A percentile compares a stretch with the other conserved stretches of the same genome.
Evolutionary conservation across 2,888 invertebrate species (phyloP).

Genomic region (Ligdia adustata): DNA sequence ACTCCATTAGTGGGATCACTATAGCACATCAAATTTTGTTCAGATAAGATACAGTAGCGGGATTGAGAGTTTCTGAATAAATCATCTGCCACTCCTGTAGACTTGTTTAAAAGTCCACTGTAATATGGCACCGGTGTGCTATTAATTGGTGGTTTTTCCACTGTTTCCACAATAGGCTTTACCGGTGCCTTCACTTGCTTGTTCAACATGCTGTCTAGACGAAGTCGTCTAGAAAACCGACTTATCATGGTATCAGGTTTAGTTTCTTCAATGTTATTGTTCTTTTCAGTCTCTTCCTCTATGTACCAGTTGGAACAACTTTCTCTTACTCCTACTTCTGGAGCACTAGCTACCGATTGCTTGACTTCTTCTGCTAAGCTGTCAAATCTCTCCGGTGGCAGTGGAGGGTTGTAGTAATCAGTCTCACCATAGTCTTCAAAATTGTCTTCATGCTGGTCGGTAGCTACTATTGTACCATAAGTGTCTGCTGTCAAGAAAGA

Average conservation of each 20-base stretch:
- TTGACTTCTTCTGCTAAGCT: conserved; percentile 64
- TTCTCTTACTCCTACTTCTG: conserved; percentile 52
- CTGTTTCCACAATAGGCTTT: conserved; percentile 51
- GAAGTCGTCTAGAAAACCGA: conserved; percentile 72
- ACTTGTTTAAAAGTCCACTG: conserved; percentile 85
- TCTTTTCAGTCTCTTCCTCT: conserved; percentile 41
- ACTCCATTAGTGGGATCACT: conserved; percentile 88
- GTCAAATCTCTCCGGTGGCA: conserved; percentile 86
- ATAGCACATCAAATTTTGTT: conserved; percentile 89
- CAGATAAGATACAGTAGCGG: conserved; percentile 88
- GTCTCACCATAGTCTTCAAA: conserved; percentile 64
- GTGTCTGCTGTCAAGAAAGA: conserved; percentile 88
- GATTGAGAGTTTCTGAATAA: conserved; percentile 90
- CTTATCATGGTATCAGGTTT: conserved; percentile 65
- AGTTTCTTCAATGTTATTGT: conserved; percentile 41
- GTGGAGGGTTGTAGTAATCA: conserved; percentile 82
- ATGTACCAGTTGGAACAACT: conserved; percentile 75
- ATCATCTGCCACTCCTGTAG: conserved; percentile 85
- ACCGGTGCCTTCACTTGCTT: conserved; percentile 52
- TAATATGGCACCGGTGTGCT: conserved; percentile 77
- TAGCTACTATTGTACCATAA: conserved; percentile 84
- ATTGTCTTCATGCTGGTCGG: conserved; percentile 65
- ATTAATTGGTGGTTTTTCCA: conserved; percentile 81
- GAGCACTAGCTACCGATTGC: conserved; percentile 6
- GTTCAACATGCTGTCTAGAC: conserved; percentile 76